Evolutionary conservation across 2,888 invertebrate genomes (phyloP), one percentile per base, ranked within the genome.

Genomic region (Chymomyza procnemis): DNA sequence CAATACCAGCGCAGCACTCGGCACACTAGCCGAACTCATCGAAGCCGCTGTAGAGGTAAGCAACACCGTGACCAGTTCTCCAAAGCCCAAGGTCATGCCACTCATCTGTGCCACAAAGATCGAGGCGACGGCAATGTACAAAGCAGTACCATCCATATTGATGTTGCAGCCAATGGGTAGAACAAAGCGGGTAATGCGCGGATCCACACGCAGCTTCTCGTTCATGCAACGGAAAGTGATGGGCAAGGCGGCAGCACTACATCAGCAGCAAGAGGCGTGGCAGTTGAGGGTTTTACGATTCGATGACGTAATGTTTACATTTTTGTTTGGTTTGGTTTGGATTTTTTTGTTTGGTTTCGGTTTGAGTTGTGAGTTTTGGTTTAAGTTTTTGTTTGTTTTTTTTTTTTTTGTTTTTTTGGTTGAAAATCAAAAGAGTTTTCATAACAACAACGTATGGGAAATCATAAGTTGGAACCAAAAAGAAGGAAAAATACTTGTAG

Each of bases 81-180:
- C 97, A 73, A 96, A 93, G 19, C 95, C 95, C 71, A 98, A 92
- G 16, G 93, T 91, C 83, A 97, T 94, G 69, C 94, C 95, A 88
- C 97, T 97, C 94, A 97, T 96, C 96, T 94, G 91, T 50, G 96
- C 96, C 79, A 96, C 95, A 90, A 96, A 96, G 85, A 96, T 94
- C 67, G 97, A 95, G 4, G 98, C 96, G 3, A 96, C 94, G 0
- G 97, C 94, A 46, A 98, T 94, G 90, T 97, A 98, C 57, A 98
- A 92, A 0, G 97, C 96, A 0, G 97, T 97, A 2, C 97, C 97
- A 82, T 97, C 96, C 97, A 97, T 97, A 91, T 97, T 97, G 89
- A 97, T 95, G 88, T 97, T 97, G 89, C 96, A 96, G 4, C 97
- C 97, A 77, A 97, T 96, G 0, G 97, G 97, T 12, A 97, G 92